Base-by-base conservation (phyloP, 2,797 vertebrate species). In the Pempheris klunzingeri region DNA sequence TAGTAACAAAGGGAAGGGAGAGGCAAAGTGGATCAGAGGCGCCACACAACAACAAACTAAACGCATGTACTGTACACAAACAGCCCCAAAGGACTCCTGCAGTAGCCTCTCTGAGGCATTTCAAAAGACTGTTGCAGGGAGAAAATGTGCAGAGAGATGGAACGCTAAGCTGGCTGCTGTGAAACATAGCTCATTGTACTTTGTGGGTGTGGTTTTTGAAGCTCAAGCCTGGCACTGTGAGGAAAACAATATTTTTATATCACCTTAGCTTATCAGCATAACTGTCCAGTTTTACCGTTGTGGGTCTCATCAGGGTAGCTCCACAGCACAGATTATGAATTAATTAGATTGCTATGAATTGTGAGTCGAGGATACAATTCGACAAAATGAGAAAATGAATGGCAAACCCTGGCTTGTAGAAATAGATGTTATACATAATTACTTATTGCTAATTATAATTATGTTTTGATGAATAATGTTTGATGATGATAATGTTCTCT, bases 11-110 rank as follows among this genome's bases (percentile, higher is more conserved):
- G 68, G 54, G 43, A 8, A 11, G 68, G 49, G 59, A 52, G 54
- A 54, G 39, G 28, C 7, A 11, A 49, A 39, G 62, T 12, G 34
- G 44, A 76, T 83, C 63, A 71, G 68, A 71, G 39, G 54, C 67
- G 12, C 2, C 17, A 7, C 69, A 79, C 62, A 55, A 52, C 62
- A 71, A 72, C 75, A 71, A 83, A 46, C 46, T 39, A 43, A 85
- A 83, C 63, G 54, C 61, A 34, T 72, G 34, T 65, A 50, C 43
- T 15, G 63, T 44, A 70, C 59, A 68, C 63, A 73, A 71, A 83
- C 74, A 77, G 61, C 49, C 70, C 55, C 72, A 12, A 12, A 62
- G 32, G 82, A 62, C 26, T 60, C 39, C 52, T 26, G 76, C 72
- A 26, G 73, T 14, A 24, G 22, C 44, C 7, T 32, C 69, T 44